These are phyloP conservation scores for Oligia fasciuncula DNA, from an alignment of 2,888 invertebrate genomes.

Conservation along the genomic window DNA sequence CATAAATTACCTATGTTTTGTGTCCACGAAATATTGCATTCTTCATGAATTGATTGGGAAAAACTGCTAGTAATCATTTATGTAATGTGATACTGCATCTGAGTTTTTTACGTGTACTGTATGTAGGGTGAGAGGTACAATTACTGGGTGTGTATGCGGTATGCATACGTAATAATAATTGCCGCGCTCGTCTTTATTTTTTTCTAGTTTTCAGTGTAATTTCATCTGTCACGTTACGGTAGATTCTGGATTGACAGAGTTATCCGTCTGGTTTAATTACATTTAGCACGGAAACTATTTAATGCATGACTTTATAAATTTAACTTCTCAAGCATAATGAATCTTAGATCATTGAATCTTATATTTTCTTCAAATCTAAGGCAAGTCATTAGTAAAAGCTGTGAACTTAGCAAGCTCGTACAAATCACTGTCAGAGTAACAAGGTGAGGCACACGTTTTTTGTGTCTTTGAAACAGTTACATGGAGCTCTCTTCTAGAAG, in stretches of 20 bases:
- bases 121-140: conserved; percentile 42
- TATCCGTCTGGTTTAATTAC: neutral
- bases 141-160: conserved; percentile 5
- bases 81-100: conserved; percentile 56
- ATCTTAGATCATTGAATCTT: neutral
- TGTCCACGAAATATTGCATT: conserved; percentile 13
- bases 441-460: neutral
- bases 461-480: neutral
- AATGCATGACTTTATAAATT: neutral
- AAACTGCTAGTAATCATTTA: conserved; percentile 42
- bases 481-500: neutral
- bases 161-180: neutral
- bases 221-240: neutral
- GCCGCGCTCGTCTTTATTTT: neutral
- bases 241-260: neutral
- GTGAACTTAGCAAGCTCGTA: neutral
- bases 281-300: neutral
- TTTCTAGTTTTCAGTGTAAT: neutral
- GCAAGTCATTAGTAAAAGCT: neutral
- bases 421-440: neutral
- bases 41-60: conserved; percentile 47
- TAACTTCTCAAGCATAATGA: neutral
- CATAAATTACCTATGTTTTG: conserved; percentile 33
- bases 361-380: too few species aligned
- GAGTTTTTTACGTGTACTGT: conserved; percentile 21